Evolutionary conservation across 2,797 vertebrate species (phyloP).

Genomic region (Halcyon leucocephala): DNA sequence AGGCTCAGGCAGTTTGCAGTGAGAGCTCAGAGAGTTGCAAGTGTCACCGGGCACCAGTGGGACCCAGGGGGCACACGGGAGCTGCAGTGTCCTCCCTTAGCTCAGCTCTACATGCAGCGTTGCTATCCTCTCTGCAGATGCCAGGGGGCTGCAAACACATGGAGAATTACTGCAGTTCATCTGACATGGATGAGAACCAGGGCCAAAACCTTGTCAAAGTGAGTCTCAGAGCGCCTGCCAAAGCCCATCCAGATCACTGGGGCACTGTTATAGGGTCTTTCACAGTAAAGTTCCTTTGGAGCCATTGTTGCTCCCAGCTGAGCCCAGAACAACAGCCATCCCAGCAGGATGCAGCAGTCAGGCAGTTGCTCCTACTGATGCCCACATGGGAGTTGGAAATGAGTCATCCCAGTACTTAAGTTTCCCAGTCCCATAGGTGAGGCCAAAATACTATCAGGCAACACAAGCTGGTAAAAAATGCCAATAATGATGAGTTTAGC

Average conservation of each 20-base stretch:
- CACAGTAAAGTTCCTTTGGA: neutral
- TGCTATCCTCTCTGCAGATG: neutral
- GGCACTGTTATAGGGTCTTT: neutral
- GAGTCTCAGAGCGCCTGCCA: neutral
- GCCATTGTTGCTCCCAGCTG: neutral
- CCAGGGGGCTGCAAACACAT: neutral
- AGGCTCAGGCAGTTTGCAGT: neutral
- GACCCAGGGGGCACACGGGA: neutral
- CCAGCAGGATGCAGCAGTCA: neutral
- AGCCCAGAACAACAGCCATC: neutral
- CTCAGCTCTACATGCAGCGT: neutral
- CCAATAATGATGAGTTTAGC: neutral
- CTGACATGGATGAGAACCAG: neutral
- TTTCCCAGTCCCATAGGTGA: neutral
- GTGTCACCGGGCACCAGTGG: rapidly evolving
- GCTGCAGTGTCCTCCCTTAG: neutral
- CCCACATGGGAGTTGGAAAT: neutral
- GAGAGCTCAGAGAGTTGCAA: neutral
- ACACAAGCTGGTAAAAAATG: neutral
- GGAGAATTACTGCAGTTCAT: neutral
- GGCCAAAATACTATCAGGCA: neutral
- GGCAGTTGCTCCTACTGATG: neutral
- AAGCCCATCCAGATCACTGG: neutral
- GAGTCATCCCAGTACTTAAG: neutral
- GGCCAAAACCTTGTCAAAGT: neutral